These are phyloP conservation scores for Subacronicta megacephala DNA, from an alignment of 2,888 invertebrate genomes.

Conservation along the genomic window DNA sequence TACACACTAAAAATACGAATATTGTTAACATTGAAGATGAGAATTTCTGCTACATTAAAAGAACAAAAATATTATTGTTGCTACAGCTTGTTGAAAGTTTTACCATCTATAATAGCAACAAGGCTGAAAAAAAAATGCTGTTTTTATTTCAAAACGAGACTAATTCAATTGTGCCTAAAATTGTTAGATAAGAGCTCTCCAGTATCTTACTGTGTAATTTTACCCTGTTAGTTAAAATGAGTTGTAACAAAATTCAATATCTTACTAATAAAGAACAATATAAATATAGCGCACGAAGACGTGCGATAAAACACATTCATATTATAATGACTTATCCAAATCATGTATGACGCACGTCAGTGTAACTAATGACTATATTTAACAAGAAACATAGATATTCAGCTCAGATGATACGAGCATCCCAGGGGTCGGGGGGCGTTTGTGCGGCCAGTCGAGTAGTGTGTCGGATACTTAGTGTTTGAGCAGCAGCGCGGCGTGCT, in stretches of 20 bases:
- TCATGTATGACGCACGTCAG: constrained; percentile 67
- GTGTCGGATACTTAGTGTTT: constrained; percentile 74
- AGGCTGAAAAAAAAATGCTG: constrained; percentile 29
- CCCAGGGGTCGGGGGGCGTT: constrained; percentile 59
- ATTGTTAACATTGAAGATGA: constrained; percentile 50
- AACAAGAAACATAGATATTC: neutral
- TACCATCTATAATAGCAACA: constrained; percentile 37
- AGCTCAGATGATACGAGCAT: constrained; percentile 24
- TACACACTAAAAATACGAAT: constrained; percentile 43
- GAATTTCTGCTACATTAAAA: constrained; percentile 24
- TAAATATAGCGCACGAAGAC: constrained; percentile 77
- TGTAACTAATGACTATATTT: constrained; percentile 66
- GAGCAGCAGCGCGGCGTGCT: constrained; percentile 90
- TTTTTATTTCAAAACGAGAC: constrained; percentile 40
- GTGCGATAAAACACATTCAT: constrained; percentile 68
- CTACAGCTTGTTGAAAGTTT: constrained; percentile 32
- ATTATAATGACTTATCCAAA: constrained; percentile 63
- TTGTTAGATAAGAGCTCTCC: constrained; percentile 62
- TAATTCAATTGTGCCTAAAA: constrained; percentile 52
- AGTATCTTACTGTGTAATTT: constrained; percentile 67
- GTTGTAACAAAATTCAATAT: constrained; percentile 71
- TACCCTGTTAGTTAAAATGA: constrained; percentile 86
- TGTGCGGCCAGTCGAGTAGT: constrained; percentile 37
- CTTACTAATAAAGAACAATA: constrained; percentile 77
- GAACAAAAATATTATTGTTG: constrained; percentile 22